These are phyloP conservation scores for Cotesia glomerata DNA, from an alignment of 1,140 invertebrate species.

Conservation along the genomic window DNA sequence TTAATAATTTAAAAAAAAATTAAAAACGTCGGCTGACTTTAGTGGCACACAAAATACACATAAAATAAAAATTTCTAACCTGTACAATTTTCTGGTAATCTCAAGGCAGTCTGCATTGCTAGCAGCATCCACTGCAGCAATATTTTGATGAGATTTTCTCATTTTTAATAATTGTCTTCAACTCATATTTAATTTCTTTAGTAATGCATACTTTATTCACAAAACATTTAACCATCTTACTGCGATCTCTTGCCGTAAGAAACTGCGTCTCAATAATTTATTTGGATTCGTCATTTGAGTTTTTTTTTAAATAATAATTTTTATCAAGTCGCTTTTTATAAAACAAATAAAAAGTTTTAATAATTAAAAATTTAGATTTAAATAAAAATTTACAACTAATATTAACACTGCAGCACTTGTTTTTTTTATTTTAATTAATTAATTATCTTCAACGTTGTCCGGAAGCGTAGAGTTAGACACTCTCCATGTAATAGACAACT, in stretches of 20 bases:
- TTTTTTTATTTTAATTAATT: no score
- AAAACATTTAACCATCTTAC: constrained; percentile 39
- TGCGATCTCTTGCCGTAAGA: constrained; percentile 42
- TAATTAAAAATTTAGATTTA: no score
- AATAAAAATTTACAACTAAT: no score
- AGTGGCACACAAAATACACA: no score
- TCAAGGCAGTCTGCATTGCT: constrained; percentile 53
- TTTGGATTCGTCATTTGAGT: constrained; percentile 44
- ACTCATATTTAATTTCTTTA: constrained; percentile 24
- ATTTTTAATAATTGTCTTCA: constrained; percentile 41
- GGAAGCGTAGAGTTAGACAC: no score
- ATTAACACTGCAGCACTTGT: no score
- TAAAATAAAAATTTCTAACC: constrained; percentile 40
- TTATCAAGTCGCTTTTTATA: no score
- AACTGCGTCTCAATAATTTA: constrained; percentile 34
- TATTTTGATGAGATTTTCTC: constrained; percentile 53
- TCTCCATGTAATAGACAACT: no score
- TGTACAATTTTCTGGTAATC: constrained; percentile 56
- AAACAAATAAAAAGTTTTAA: no score
- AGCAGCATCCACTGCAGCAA: constrained; percentile 47
- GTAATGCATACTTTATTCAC: neutral
- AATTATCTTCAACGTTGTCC: no score
- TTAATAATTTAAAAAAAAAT: no score
- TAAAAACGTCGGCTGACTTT: no score
- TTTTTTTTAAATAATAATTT: neutral